These are phyloP conservation scores for Oxyura jamaicensis DNA, from an alignment of 2,113 vertebrate species.

Conservation along the genomic window DNA sequence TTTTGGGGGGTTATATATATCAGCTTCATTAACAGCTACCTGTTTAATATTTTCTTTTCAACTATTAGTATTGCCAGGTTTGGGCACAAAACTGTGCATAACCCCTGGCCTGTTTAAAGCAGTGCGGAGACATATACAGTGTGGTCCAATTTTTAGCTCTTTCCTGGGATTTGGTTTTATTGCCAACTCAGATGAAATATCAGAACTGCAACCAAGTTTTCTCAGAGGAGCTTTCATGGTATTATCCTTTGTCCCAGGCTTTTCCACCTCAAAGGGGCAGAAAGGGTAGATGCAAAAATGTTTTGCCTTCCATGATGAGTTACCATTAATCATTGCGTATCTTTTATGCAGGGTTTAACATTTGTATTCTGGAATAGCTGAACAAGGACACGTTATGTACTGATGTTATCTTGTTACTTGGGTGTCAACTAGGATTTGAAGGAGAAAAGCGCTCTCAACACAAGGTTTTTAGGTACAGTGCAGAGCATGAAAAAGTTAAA, in stretches of 20 bases:
- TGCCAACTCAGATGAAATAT: not conserved
- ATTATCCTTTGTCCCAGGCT: not conserved
- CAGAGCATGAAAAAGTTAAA: not conserved
- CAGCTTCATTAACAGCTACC: not conserved
- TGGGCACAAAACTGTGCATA: not conserved
- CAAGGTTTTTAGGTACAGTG: not conserved
- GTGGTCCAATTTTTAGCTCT: not conserved
- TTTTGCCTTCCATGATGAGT: not conserved
- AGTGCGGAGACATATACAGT: rapidly evolving
- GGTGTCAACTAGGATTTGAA: not conserved
- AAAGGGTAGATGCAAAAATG: not conserved
- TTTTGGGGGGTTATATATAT: not conserved
- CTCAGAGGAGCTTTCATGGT: not conserved
- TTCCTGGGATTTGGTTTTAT: not conserved
- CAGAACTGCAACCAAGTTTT: not conserved
- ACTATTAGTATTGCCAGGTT: not conserved
- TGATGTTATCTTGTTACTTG: not conserved
- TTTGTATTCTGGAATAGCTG: not conserved
- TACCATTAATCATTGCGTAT: not conserved
- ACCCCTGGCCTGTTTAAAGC: not conserved
- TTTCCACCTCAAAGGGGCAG: not conserved
- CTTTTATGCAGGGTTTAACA: not conserved
- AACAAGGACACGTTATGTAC: not conserved
- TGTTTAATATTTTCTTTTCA: not conserved
- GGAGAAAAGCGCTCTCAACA: not conserved